Evolutionary conservation across 2,888 invertebrate genomes (phyloP).

Genomic region (Nyleta sp.): DNA sequence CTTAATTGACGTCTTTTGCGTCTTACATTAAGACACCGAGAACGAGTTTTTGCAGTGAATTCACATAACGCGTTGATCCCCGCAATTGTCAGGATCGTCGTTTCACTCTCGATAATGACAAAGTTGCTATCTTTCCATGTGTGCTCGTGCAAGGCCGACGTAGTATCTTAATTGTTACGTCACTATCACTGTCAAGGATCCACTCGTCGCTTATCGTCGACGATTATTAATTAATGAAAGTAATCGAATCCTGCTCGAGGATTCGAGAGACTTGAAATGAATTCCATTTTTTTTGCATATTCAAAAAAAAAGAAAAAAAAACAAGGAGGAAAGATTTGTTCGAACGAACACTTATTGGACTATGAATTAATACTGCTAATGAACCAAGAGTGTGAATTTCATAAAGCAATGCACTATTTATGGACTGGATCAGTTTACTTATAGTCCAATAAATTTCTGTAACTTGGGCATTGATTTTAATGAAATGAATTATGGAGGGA

Average conservation of each 20-base stretch:
- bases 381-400: constrained; percentile 17
- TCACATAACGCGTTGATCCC: no score
- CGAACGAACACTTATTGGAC: constrained; percentile 20
- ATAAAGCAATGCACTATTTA: constrained; percentile 16
- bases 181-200: constrained; percentile 39
- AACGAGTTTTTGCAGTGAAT: no score
- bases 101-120: constrained; percentile 48
- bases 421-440: constrained; percentile 21
- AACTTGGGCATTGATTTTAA: constrained; percentile 12
- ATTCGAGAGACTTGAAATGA: no score
- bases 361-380: constrained; percentile 10
- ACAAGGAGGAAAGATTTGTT: background rate
- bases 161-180: constrained; percentile 35
- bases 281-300: no score
- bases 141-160: constrained; percentile 25
- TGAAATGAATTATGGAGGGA: constrained; percentile 4
- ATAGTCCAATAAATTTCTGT: constrained; percentile 27
- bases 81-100: constrained; percentile 32
- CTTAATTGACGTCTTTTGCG: no score
- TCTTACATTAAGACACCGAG: no score
- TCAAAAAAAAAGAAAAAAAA: background rate
- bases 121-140: constrained; percentile 32
- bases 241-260: no score
- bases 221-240: background rate
- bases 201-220: background rate